phyloP scores from a whole-genome alignment of 2,113 vertebrate genomes.

The Numida meleagris region DNA sequence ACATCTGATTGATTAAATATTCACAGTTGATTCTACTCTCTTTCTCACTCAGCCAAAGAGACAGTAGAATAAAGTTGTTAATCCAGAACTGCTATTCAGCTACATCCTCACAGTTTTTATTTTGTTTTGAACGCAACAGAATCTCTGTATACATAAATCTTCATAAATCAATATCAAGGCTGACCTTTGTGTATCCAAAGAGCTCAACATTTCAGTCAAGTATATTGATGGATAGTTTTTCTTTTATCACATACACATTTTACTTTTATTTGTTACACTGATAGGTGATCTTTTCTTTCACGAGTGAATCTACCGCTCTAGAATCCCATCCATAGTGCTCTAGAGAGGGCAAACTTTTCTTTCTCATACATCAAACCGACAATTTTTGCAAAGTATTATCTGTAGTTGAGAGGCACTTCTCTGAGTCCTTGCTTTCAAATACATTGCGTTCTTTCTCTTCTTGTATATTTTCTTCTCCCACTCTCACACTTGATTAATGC shows the following conservation, averaged over 20 bases:
- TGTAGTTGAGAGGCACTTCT: background rate
- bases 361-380: background rate
- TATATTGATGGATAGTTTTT: background rate
- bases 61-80: background rate
- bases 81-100: background rate
- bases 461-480: rapidly evolving
- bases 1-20: background rate
- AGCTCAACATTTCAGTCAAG: background rate
- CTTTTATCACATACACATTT: background rate
- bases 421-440: background rate
- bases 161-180: background rate
- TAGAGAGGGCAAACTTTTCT: background rate
- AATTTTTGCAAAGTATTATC: background rate
- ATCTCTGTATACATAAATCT: background rate
- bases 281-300: background rate
- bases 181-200: background rate
- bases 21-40: background rate
- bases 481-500: background rate
- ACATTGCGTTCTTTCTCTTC: background rate
- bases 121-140: background rate
- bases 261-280: background rate
- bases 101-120: background rate
- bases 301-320: background rate
- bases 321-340: background rate
- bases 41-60: background rate